Evolutionary conservation across 2,113 vertebrate species (phyloP), one percentile per base, ranked within the genome.

Genomic region (Podiceps cristatus): DNA sequence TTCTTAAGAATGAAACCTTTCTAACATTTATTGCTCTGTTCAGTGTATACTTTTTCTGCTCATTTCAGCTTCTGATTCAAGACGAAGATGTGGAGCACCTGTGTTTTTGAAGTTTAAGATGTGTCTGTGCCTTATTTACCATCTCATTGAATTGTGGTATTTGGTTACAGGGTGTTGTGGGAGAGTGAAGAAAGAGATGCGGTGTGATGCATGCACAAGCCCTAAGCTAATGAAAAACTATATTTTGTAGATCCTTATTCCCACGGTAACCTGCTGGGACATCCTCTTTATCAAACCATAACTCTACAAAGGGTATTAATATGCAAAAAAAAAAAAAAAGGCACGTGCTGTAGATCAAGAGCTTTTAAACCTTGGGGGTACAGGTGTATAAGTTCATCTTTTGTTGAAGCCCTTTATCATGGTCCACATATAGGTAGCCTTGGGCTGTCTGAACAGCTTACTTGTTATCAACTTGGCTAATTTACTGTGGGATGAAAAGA

Each of bases 161-260:
- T 95, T 95, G 87, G 90, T 94, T 96, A 85, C 90, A 82, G 85
- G 63, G 90, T 88, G 50, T 90, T 96, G 95, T 82, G 87, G 87
- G 87, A 72, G 84, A 88, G 71, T 90, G 71, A 91, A 89, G 78
- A 93, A 81, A 94, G 90, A 75, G 50, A 52, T 42, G 2, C 50
- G 24, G 71, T 91, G 53, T 79, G 78, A 95, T 95, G 67, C 90
- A 85, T 58, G 49, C 67, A 68, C 75, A 88, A 83, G 86, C 82
- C 58, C 63, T 71, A 58, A 90, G 55, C 88, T 97, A 82, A 91
- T 90, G 93, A 90, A 95, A 88, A 93, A 55, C 56, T 50, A 2
- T 80, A 75, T 90, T 94, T 95, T 91, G 90, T 79, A 93, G 87
- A 68, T 93, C 58, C 35, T 93, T 82, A 90, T 95, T 97, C 90